These are phyloP conservation scores for Athrips mouffetella DNA, from an alignment of 2,888 invertebrate species.

Conservation along the genomic window DNA sequence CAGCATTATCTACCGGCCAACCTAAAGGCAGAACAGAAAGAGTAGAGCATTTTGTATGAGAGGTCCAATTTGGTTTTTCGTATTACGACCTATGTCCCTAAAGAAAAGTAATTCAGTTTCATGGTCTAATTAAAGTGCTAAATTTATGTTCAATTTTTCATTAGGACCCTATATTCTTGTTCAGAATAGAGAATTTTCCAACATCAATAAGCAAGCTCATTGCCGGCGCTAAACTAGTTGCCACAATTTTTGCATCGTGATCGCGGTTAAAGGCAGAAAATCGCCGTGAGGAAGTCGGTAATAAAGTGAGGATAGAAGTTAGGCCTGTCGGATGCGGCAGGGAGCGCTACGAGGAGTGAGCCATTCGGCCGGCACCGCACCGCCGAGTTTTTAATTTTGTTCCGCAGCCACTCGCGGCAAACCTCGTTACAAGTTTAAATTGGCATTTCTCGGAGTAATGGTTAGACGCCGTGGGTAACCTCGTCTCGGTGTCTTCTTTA, in stretches of 20 bases:
- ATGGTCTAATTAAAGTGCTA: neutral
- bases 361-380: slow-evolving; percentile 54
- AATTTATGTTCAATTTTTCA: neutral
- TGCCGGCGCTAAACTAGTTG: slow-evolving; percentile 11
- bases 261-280: slow-evolving; percentile 50
- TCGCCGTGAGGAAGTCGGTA: slow-evolving; percentile 51
- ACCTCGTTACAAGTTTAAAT: slow-evolving; percentile 78
- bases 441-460: slow-evolving; percentile 75
- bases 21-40: too few relatives aligned
- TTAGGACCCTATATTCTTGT: too few relatives aligned
- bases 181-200: neutral
- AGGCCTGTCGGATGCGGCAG: slow-evolving; percentile 58
- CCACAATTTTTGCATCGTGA: slow-evolving; percentile 42
- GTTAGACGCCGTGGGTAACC: slow-evolving; percentile 65
- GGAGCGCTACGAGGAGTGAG: slow-evolving; percentile 54
- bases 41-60: too few relatives aligned
- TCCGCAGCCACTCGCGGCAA: slow-evolving; percentile 70
- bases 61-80: too few relatives aligned
- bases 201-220: slow-evolving; percentile 2
- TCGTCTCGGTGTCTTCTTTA: slow-evolving; percentile 57
- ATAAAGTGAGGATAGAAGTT: slow-evolving; percentile 70
- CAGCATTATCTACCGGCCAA: too few relatives aligned
- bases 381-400: slow-evolving; percentile 73
- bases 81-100: too few relatives aligned
- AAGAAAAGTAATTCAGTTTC: neutral